Percentiles rank a stretch among this genome's conserved stretches.
Conservation (phyloP, 2,888 invertebrate species). For the Hyalella azteca region DNA sequence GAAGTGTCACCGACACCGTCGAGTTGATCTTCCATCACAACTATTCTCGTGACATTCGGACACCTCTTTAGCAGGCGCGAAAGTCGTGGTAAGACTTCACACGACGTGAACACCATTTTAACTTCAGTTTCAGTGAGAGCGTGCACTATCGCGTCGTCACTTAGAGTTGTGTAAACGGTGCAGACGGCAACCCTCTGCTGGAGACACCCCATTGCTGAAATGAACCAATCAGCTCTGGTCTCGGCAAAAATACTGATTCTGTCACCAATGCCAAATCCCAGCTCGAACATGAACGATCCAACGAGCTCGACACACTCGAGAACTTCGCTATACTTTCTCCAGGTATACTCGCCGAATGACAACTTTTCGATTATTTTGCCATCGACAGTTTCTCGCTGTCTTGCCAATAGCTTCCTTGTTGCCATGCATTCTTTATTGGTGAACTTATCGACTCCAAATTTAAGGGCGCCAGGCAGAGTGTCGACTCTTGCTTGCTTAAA, state of each 20-base stretch:
- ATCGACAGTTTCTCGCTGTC: constrained; percentile 93
- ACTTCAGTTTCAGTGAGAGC: constrained; percentile 97
- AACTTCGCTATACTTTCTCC: constrained; percentile 83
- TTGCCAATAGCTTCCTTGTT: constrained; percentile 88
- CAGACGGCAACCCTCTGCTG: constrained; percentile 83
- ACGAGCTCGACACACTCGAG: constrained; percentile 78
- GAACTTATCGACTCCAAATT: constrained; percentile 77
- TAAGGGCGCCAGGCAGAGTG: constrained; percentile 70
- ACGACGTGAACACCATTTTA: constrained; percentile 83
- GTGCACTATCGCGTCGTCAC: constrained; percentile 94
- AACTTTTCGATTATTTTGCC: constrained; percentile 95
- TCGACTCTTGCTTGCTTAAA: constrained; percentile 50
- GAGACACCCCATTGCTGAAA: constrained; percentile 94
- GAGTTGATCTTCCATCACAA: constrained; percentile 42
- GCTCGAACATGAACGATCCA: constrained; percentile 81
- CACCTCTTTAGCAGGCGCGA: constrained; percentile 75
- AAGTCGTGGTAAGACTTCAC: constrained; percentile 90
- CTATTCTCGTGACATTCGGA: constrained; percentile 73
- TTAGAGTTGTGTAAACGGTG: constrained; percentile 95
- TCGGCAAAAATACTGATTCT: constrained; percentile 96
- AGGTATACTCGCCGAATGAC: constrained; percentile 85
- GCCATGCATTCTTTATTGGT: constrained; percentile 81
- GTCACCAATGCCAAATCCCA: constrained; percentile 75
- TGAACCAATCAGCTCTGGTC: constrained; percentile 97
- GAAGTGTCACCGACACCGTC: constrained; percentile 24